These are phyloP conservation scores for Drosophila novamexicana DNA, from an alignment of 1,140 invertebrate species.

Conservation along the genomic window DNA sequence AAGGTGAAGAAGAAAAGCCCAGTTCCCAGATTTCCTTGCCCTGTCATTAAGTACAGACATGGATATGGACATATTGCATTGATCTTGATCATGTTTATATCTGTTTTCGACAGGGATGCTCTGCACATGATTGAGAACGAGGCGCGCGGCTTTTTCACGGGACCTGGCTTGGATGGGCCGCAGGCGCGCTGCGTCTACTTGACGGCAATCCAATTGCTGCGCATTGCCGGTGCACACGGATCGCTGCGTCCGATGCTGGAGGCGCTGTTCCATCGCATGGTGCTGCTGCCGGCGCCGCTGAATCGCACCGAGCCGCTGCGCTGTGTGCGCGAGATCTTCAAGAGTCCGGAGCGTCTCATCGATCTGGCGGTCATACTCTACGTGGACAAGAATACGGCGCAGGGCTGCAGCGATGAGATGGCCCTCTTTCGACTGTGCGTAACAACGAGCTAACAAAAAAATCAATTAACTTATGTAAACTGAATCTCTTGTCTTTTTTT, in stretches of 20 bases:
- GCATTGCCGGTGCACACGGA: conserved; percentile 93
- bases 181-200: conserved; percentile 83
- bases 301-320: conserved; percentile 94
- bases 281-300: conserved; percentile 92
- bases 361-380: conserved; percentile 89
- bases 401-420: conserved; percentile 94
- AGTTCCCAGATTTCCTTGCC: too few relatives aligned
- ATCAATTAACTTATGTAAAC: background rate
- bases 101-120: conserved; percentile 61
- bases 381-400: conserved; percentile 90
- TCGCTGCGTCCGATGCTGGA: conserved; percentile 94
- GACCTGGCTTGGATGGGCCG: conserved; percentile 79
- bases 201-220: conserved; percentile 91
- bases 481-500: background rate
- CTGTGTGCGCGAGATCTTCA: conserved; percentile 90
- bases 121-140: conserved; percentile 84
- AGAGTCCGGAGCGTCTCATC: conserved; percentile 89
- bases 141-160: conserved; percentile 82
- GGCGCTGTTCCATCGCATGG: conserved; percentile 95
- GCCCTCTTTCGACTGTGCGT: conserved; percentile 93
- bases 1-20: too few relatives aligned
- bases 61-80: background rate
- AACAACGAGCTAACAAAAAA: background rate
- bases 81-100: background rate
- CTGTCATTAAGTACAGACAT: background rate